These are phyloP conservation scores for Argyra leucocephala DNA, from an alignment of 2,888 invertebrate species.

Conservation along the genomic window DNA sequence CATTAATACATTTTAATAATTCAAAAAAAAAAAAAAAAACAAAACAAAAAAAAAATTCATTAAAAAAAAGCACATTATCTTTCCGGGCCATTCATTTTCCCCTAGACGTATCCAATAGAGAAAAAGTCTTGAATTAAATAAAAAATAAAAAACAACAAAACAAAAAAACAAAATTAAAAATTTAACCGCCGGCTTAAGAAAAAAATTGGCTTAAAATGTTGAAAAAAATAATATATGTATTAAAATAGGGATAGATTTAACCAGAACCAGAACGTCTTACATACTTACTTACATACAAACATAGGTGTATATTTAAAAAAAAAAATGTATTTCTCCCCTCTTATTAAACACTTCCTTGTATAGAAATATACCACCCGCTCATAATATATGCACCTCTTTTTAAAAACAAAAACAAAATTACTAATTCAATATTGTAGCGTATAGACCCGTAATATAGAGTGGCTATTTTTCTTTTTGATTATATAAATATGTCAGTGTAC, in stretches of 20 bases:
- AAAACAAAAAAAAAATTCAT: too few species aligned
- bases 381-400: neutral
- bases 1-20: neutral
- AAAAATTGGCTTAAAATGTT: neutral
- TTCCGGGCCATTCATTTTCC: neutral
- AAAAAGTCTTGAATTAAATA: neutral
- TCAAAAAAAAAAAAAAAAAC: too few species aligned
- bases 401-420: neutral
- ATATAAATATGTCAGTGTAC: too few species aligned
- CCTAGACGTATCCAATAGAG: neutral
- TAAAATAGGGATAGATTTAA: constrained; percentile 1
- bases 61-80: neutral
- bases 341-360: neutral
- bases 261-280: neutral
- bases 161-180: neutral
- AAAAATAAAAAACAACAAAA: neutral
- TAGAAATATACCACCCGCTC: neutral
- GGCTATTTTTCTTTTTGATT: too few species aligned
- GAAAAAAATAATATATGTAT: neutral
- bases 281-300: neutral
- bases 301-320: too few species aligned
- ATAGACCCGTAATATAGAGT: too few species aligned
- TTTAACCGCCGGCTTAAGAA: neutral
- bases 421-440: too few species aligned
- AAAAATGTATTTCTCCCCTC: too few species aligned